Percentiles rank a stretch among this genome's conserved stretches.
These are phyloP conservation scores for Neopipo cinnamomea DNA, from an alignment of 2,113 vertebrate species.

Conservation along the genomic window DNA sequence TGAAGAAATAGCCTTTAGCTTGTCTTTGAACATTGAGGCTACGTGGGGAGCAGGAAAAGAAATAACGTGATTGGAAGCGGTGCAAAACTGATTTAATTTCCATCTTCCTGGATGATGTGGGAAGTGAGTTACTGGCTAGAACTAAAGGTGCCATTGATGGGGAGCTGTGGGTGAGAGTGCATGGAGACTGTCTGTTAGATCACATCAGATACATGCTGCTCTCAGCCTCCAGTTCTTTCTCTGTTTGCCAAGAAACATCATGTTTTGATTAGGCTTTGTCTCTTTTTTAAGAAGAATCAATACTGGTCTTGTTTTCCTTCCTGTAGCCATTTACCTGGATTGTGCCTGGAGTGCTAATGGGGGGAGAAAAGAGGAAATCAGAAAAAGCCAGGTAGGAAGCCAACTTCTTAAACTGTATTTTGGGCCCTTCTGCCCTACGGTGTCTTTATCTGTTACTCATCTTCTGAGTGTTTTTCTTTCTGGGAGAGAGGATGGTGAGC, in stretches of 20 bases:
- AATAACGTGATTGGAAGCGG: not conserved
- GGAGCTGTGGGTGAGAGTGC: not conserved
- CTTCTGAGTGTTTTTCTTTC: not conserved
- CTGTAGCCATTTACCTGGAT: constrained; percentile 93
- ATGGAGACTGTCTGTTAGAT: not conserved
- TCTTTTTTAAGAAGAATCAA: not conserved
- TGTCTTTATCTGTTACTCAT: not conserved
- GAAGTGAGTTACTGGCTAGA: not conserved
- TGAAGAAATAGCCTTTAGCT: not conserved
- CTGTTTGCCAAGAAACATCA: not conserved
- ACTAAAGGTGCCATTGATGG: not conserved
- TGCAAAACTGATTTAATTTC: not conserved
- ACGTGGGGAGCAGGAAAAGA: not conserved
- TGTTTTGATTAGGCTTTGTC: not conserved
- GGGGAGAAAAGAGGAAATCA: constrained; percentile 95
- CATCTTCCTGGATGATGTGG: not conserved
- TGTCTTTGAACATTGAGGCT: not conserved
- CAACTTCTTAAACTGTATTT: not conserved
- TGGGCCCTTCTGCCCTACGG: not conserved
- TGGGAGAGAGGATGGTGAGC: not conserved
- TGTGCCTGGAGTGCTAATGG: constrained; percentile 96
- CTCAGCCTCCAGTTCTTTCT: not conserved
- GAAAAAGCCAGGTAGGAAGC: constrained; percentile 93
- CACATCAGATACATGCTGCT: not conserved
- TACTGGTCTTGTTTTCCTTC: not conserved